Conservation (phyloP, 2,888 invertebrate genomes). For the Cryptocheilus praepositus region DNA sequence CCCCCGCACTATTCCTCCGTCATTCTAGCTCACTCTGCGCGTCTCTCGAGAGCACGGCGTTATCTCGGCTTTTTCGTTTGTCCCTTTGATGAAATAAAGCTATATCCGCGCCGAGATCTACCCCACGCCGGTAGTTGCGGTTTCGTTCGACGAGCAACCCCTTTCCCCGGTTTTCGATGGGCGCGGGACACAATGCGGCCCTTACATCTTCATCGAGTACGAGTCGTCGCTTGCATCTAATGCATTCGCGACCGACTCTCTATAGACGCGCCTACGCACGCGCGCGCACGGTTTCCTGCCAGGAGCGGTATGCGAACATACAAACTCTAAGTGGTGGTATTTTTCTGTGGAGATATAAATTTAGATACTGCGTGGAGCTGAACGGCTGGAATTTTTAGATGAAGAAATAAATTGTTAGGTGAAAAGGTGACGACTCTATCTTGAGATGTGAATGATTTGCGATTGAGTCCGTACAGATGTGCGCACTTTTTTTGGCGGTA, state of each 20-base stretch:
- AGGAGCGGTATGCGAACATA: no score
- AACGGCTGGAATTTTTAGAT: no score
- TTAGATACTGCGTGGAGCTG: not conserved
- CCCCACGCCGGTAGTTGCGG: constrained; percentile 66
- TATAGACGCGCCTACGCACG: no score
- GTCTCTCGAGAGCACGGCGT: constrained; percentile 48
- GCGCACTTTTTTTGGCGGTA: no score
- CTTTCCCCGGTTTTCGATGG: constrained; percentile 44
- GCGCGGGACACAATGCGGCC: constrained; percentile 63
- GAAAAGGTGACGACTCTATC: no score
- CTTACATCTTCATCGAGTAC: constrained; percentile 64
- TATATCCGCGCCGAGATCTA: constrained; percentile 71
- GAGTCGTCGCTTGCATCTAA: constrained; percentile 61
- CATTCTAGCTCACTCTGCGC: not conserved
- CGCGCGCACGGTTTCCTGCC: no score
- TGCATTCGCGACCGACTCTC: constrained; percentile 47
- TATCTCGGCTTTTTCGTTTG: constrained; percentile 70
- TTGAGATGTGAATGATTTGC: no score
- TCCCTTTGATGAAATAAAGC: constrained; percentile 72
- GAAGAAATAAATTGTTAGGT: no score
- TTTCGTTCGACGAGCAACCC: constrained; percentile 51
- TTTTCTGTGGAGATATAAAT: no score
- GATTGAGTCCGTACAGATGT: no score
- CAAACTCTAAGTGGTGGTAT: no score
- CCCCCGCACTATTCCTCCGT: not conserved